Conservation (phyloP, 2,797 vertebrate species). For the Peromyscus nudipes region DNA sequence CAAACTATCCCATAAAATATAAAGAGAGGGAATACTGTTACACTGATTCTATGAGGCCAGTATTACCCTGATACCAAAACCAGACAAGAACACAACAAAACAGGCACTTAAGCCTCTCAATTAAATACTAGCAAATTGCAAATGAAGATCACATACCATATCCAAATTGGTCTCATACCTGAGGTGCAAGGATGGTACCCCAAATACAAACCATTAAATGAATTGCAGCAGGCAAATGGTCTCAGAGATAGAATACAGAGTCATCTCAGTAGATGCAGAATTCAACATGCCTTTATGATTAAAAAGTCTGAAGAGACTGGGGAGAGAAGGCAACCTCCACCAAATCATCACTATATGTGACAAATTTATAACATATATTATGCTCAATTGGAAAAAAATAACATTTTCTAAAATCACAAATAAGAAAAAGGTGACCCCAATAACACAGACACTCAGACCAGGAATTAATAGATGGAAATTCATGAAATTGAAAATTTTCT, state of each 20-base stretch:
- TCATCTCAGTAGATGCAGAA: not conserved
- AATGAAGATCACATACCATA: not conserved
- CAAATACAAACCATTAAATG: not conserved
- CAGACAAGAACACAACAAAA: not conserved
- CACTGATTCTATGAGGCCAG: not conserved
- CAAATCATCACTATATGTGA: not conserved
- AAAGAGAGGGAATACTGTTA: not conserved
- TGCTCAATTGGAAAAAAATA: too few species aligned
- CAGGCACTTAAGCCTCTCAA: not conserved
- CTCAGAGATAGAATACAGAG: not conserved
- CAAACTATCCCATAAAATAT: not conserved
- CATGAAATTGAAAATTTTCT: not conserved
- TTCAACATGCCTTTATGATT: not conserved
- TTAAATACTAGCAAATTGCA: not conserved
- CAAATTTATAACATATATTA: too few species aligned
- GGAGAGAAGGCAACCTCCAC: not conserved
- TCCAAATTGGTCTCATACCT: not conserved
- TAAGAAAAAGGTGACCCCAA: not conserved
- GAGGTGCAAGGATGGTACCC: not conserved
- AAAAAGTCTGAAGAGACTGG: not conserved
- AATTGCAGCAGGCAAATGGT: not conserved
- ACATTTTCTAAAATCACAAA: not conserved
- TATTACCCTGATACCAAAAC: not conserved
- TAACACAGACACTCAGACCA: not conserved
- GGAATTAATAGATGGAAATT: not conserved